Base-by-base conservation (phyloP, 37 sponge, comb jelly and placozoan genomes). In the Corticium candelabrum region DNA sequence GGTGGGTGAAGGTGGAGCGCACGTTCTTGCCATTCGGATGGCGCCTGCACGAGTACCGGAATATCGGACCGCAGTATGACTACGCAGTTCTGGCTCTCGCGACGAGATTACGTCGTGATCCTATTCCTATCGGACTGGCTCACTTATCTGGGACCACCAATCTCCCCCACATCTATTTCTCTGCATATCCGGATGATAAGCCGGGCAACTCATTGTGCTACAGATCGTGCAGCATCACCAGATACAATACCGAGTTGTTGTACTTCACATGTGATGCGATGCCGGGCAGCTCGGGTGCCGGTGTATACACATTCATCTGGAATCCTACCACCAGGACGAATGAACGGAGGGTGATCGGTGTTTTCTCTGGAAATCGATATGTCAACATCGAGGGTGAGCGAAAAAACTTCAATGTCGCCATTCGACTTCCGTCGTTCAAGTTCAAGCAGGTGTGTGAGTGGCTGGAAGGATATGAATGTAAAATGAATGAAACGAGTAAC, bases 141-240 rank as follows among this genome's bases (percentile, higher is more conserved):
- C 86, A 81, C 31, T 33, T 83, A 37, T 86, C 79, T 40, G 78
- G 86, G 38, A 68, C 76, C 69, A 79, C 57, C 40, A 82, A 77
- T 11, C 90, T 85, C 34, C 71, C 83, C 1, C 29, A 41, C 3
- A 73, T 87, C 0, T 80, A 93, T 40, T 90, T 83, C 69, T 83
- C 84, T 3, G 87, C 90, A 35, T 93, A 87, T 73, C 90, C 90
- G 29, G 94, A 93, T 41, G 94, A 93, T 72, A n/a, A n/a, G n/a
- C n/a, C n/a, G n/a, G 41, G 69, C 2, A 41, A 82, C 11, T 77
- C 83, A 0, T 33, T 78, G 56, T 93, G 94, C 90, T 83, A 83
- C 39, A 76, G 77, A 32, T 56, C 69, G 36, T 90, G 87, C 41
- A 40, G 43, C 15, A 80, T 93, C 4, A 3, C 39, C 30, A 79